Evolutionary conservation across 2,797 vertebrate species (phyloP).

Genomic region (Chrysolophus pictus): DNA sequence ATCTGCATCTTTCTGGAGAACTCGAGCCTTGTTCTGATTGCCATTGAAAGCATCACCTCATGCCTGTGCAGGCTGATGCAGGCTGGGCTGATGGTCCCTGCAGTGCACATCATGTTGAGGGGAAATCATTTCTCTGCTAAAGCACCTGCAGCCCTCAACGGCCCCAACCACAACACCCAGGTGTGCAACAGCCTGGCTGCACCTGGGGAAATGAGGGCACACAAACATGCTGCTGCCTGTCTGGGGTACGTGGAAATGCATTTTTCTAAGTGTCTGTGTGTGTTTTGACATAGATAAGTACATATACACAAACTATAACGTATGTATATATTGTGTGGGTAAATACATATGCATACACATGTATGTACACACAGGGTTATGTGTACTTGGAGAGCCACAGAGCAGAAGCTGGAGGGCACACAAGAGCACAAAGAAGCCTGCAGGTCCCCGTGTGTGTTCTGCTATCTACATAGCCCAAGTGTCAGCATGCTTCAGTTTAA

Average conservation of each 20-base stretch:
- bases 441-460: not conserved
- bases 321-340: accelerated
- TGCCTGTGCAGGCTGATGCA: not conserved
- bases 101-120: not conserved
- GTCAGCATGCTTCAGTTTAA: not conserved
- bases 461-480: accelerated
- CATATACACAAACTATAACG: accelerated
- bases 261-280: not conserved
- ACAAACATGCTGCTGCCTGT: accelerated
- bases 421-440: not conserved
- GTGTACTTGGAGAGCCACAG: not conserved
- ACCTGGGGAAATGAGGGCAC: accelerated
- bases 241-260: accelerated
- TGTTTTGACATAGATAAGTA: not conserved
- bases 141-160: not conserved
- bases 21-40: not conserved
- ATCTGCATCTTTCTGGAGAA: not conserved
- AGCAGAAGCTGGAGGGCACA: not conserved
- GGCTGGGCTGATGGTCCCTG: not conserved
- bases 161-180: accelerated
- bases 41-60: not conserved
- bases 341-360: too few species aligned
- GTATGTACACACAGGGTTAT: too few species aligned
- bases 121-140: not conserved
- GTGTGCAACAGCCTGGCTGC: not conserved